Conservation (phyloP, 2,113 vertebrate genomes). For the Takifugu bimaculatus region DNA sequence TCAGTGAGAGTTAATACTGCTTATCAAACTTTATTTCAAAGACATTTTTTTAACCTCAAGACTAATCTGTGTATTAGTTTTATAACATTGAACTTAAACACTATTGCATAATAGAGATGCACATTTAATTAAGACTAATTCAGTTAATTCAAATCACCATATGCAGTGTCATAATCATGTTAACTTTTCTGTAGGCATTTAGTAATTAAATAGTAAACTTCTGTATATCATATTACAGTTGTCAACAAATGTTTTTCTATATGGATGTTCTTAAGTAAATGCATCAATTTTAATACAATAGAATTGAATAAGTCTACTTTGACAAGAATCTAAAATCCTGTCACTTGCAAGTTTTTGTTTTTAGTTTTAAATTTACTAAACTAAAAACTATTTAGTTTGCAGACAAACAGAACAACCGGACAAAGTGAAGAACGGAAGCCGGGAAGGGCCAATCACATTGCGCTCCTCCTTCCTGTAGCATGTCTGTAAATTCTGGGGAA, state of each 20-base stretch:
- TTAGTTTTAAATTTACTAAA: no score
- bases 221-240: no score
- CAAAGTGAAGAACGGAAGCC: conserved; percentile 30
- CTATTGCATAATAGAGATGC: conserved; percentile 19
- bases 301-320: neutral
- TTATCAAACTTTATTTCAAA: conserved; percentile 12
- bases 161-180: no score
- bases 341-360: no score
- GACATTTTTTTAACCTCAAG: conserved; percentile 26
- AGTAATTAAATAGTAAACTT: no score
- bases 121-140: conserved; percentile 2
- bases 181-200: neutral
- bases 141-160: neutral
- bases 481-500: neutral
- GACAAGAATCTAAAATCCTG: neutral
- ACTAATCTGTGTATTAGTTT: conserved; percentile 29
- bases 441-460: neutral
- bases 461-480: neutral
- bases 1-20: conserved; percentile 9
- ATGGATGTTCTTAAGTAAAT: no score
- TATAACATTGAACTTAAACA: conserved; percentile 21
- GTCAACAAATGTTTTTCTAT: no score
- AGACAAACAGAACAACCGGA: neutral
- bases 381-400: no score
- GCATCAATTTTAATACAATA: no score